Evolutionary conservation across 1,140 invertebrate genomes (phyloP), one percentile per base, ranked within the genome.

Genomic region (Aradophagus sp.): DNA sequence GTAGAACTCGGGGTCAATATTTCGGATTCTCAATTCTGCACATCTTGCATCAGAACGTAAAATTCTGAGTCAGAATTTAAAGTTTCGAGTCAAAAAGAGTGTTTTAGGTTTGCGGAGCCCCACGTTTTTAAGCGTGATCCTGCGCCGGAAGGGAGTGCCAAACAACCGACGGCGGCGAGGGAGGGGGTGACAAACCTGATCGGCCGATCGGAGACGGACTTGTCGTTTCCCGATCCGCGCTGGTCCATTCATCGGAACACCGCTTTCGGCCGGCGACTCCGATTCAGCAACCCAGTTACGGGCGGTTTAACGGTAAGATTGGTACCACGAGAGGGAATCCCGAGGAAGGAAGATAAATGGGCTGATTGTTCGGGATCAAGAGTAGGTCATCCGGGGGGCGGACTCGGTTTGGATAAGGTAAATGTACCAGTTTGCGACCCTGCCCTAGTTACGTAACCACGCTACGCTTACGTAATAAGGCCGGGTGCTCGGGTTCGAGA

Each of bases 41-140:
- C n/a, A n/a, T n/a, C n/a, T n/a, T n/a, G n/a, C n/a, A n/a, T n/a
- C n/a, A n/a, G n/a, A n/a, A n/a, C n/a, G n/a, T n/a, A n/a, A n/a
- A n/a, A n/a, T n/a, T n/a, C n/a, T n/a, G n/a, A n/a, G n/a, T n/a
- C n/a, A n/a, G n/a, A n/a, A n/a, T n/a, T n/a, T n/a, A n/a, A n/a
- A n/a, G n/a, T n/a, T n/a, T n/a, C n/a, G n/a, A n/a, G n/a, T n/a
- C n/a, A n/a, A n/a, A n/a, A n/a, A n/a, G n/a, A n/a, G n/a, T n/a
- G n/a, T n/a, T n/a, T n/a, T n/a, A n/a, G n/a, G n/a, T n/a, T n/a
- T n/a, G n/a, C n/a, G n/a, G n/a, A n/a, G n/a, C n/a, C n/a, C 55
- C 35, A 68, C 35, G 70, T 80, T 81, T 80, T 81, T 80, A 56
- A 70, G 42, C 62, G 52, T 53, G 27, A 52, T 34, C 20, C 27